phyloP scores from a whole-genome alignment of 2,888 invertebrate species.

The Protonemura montana region DNA sequence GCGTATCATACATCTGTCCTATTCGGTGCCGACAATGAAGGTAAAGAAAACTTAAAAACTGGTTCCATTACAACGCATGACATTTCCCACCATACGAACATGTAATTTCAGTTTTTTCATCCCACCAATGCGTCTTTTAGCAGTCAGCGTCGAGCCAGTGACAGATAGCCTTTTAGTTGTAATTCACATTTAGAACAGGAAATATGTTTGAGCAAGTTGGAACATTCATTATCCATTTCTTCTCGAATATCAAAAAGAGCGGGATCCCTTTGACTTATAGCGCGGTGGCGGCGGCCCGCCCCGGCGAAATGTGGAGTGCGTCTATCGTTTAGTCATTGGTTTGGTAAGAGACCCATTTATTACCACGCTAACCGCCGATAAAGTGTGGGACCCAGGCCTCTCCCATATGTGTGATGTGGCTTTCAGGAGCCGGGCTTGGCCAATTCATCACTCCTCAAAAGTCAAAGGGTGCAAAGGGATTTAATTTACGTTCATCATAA shows the following conservation, averaged over 20 bases:
- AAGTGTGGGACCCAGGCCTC: neutral
- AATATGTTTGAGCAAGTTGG: neutral
- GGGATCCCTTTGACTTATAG: neutral
- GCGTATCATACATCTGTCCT: conserved; percentile 18
- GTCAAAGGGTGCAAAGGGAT: neutral
- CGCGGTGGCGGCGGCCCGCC: neutral
- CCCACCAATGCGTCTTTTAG: neutral
- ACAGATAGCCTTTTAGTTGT: conserved; percentile 12
- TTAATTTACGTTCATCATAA: neutral
- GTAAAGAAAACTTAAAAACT: neutral
- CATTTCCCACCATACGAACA: conserved; percentile 16
- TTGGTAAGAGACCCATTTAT: neutral
- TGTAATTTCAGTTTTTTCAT: conserved; percentile 8
- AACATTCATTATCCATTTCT: conserved; percentile 20
- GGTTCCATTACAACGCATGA: conserved; percentile 19
- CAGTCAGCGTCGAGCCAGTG: neutral
- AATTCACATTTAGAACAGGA: conserved; percentile 19
- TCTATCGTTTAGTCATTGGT: neutral
- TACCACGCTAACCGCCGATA: neutral
- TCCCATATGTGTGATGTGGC: neutral
- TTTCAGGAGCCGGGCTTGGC: neutral
- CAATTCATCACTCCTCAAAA: neutral
- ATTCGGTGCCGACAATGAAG: conserved; percentile 2
- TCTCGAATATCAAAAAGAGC: neutral
- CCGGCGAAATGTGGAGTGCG: neutral